Conservation (phyloP, 2,888 invertebrate genomes). For the Tiliacea aurago region DNA sequence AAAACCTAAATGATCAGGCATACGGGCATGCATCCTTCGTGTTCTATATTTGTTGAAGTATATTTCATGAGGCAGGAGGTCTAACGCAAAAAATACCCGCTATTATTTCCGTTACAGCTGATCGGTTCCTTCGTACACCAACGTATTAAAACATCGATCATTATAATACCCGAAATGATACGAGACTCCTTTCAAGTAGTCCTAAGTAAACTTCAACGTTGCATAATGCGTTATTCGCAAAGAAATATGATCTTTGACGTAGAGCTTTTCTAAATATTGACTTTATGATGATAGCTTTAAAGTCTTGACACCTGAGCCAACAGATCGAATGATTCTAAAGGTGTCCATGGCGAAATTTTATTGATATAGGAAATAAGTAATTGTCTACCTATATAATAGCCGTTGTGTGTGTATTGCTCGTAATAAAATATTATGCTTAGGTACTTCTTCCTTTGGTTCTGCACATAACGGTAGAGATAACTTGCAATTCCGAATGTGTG, state of each 20-base stretch:
- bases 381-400: slow-evolving; percentile 5
- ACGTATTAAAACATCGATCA: slow-evolving; percentile 39
- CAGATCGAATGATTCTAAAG: slow-evolving; percentile 64
- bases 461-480: slow-evolving; percentile 2
- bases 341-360: slow-evolving; percentile 59
- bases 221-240: slow-evolving; percentile 83
- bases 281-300: slow-evolving; percentile 79
- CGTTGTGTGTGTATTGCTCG: neutral
- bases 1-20: neutral
- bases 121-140: slow-evolving; percentile 10
- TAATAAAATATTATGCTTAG: neutral
- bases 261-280: slow-evolving; percentile 82
- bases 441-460: neutral
- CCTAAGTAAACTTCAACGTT: slow-evolving; percentile 84
- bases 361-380: slow-evolving; percentile 36
- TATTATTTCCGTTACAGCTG: slow-evolving; percentile 3
- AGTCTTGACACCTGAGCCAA: slow-evolving; percentile 86
- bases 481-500: slow-evolving; percentile 64
- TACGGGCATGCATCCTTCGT: neutral
- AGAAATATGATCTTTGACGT: slow-evolving; percentile 84
- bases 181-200: slow-evolving; percentile 63
- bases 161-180: slow-evolving; percentile 44
- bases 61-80: neutral
- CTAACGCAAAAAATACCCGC: neutral
- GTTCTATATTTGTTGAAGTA: neutral